Evolutionary conservation across 1,140 invertebrate species (phyloP).

Genomic region (Megathymus violae): DNA sequence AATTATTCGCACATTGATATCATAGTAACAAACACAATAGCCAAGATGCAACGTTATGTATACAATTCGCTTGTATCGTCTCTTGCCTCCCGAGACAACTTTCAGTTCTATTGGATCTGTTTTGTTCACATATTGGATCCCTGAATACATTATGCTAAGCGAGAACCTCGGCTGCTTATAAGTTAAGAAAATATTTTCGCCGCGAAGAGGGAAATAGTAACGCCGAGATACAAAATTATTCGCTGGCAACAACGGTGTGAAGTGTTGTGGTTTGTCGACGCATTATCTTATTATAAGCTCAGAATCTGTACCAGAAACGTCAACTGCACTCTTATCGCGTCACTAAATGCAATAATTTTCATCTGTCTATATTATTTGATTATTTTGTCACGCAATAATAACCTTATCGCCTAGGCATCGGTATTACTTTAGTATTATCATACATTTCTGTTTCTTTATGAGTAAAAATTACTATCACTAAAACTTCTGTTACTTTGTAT

Average conservation of each 20-base stretch:
- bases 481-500: no score
- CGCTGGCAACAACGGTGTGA: conserved; percentile 8
- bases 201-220: conserved; percentile 24
- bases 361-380: no score
- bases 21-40: no score
- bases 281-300: conserved; percentile 6
- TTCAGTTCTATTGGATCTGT: conserved; percentile 48
- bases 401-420: no score
- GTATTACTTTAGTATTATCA: no score
- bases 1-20: no score
- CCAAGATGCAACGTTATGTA: not conserved
- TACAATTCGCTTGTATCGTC: conserved; percentile 10
- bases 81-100: conserved; percentile 36
- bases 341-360: no score
- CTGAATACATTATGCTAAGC: conserved; percentile 63
- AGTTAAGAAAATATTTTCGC: conserved; percentile 41
- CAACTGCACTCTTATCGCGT: not conserved
- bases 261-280: conserved; percentile 15
- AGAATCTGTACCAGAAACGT: not conserved
- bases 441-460: no score
- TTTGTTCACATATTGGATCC: conserved; percentile 58
- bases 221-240: conserved; percentile 20
- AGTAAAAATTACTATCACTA: no score
- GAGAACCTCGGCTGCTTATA: conserved; percentile 44
- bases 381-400: no score